A percentile compares a stretch with the other conserved stretches of the same genome.
These are phyloP conservation scores for Drosophila pandora DNA, from an alignment of 1,140 invertebrate species.

Conservation along the genomic window DNA sequence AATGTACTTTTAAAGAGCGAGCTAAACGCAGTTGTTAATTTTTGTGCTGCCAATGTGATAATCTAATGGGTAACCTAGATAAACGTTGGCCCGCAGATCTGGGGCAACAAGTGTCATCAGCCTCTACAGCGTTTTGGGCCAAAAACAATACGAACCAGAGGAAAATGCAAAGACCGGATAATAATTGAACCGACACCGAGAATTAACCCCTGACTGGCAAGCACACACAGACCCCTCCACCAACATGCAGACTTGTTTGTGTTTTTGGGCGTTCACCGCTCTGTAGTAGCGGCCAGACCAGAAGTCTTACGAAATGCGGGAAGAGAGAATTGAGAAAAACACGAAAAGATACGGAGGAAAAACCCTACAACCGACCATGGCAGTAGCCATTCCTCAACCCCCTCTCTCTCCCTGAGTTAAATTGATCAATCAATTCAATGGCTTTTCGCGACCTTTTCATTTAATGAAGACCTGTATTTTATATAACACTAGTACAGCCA, in stretches of 20 bases:
- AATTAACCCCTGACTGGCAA: slow-evolving; percentile 41
- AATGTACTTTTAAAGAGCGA: not conserved
- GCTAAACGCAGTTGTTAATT: slow-evolving; percentile 21
- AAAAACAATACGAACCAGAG: not conserved
- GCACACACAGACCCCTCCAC: slow-evolving; percentile 19
- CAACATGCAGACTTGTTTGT: slow-evolving; percentile 37
- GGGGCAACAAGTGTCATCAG: slow-evolving; percentile 41
- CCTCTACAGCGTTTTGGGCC: not conserved
- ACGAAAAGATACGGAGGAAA: slow-evolving; percentile 24
- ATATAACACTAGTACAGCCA: slow-evolving; percentile 33
- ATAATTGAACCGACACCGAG: slow-evolving; percentile 44
- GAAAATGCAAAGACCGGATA: slow-evolving; percentile 14
- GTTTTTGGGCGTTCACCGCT: slow-evolving; percentile 50
- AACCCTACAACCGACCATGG: slow-evolving; percentile 21
- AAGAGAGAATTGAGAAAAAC: slow-evolving; percentile 33
- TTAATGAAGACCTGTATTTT: slow-evolving; percentile 48
- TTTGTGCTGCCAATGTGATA: slow-evolving; percentile 22
- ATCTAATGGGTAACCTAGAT: slow-evolving; percentile 8
- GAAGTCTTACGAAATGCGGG: slow-evolving; percentile 44
- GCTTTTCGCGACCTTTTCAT: slow-evolving; percentile 58
- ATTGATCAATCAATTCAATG: slow-evolving; percentile 67
- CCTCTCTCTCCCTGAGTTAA: slow-evolving; percentile 5
- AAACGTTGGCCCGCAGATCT: not conserved
- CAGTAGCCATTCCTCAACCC: not conserved
- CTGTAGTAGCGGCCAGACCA: not conserved